Evolutionary conservation across 2,888 invertebrate genomes (phyloP), one percentile per base, ranked within the genome.

Genomic region (Epiblema foenella): DNA sequence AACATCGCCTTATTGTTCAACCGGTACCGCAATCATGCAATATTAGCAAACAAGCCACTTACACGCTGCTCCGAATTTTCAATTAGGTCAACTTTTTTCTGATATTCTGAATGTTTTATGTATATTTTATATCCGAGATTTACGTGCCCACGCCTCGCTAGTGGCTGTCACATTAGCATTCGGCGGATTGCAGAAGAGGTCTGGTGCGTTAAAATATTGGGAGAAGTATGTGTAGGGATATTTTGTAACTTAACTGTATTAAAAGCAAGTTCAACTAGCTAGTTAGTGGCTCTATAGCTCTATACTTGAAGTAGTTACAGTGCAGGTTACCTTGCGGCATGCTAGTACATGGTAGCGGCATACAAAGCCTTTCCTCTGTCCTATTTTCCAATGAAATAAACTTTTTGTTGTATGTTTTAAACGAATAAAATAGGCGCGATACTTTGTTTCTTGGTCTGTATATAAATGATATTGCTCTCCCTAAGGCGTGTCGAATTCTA

Each of bases 81-180:
- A 68, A 33, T 60, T n/a, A 49, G 68, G 46, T 56, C 62, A 37
- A 46, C 11, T 56, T 17, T 15, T 54, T 54, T 20, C 17, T 24
- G 49, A 49, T 56, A 63, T 29, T 59, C 33, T 24, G 4, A 18
- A 24, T 46, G n/a, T 17, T 52, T n/a, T 10, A 17, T n/a, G n/a
- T 17, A 39, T 57, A 66, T 66, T 59, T 52, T 59, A n/a, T 29
- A 58, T 58, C n/a, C n/a, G n/a, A 63, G 51, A 66, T 66, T 60
- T 66, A 66, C 29, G 54, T 49, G 39, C 66, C 60, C 51, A 62
- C 39, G 71, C 71, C 57, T 56, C 62, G 67, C 56, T 67, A 51
- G 39, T 56, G 24, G 33, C 66, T 60, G 60, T 65, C 70, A 70
- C 65, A 72, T 70, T 58, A 66, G 66, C 63, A 68, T 66, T 68